Conservation (phyloP, 2,888 invertebrate species). For the Thecocarcelia acutangulata region DNA sequence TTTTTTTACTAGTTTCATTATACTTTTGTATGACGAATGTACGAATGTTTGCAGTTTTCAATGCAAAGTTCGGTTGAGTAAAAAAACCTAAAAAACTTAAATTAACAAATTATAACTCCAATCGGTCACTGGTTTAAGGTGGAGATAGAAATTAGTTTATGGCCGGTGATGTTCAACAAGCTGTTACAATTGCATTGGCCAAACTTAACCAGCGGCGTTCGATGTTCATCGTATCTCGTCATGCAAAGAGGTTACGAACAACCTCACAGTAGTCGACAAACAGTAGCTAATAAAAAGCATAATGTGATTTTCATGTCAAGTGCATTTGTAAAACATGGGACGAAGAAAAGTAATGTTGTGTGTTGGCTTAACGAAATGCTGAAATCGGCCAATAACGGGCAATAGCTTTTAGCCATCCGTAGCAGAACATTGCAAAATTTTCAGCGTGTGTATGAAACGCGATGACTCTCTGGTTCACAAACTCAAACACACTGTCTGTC, state of each 20-base stretch:
- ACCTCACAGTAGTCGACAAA: constrained; percentile 3
- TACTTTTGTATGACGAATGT: not conserved
- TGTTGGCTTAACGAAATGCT: constrained; percentile 23
- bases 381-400: not conserved
- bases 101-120: constrained; percentile 11
- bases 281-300: constrained; percentile 16
- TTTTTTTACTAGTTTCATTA: not conserved
- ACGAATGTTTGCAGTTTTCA: constrained; percentile 40
- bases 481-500: not conserved
- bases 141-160: constrained; percentile 57
- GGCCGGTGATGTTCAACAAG: constrained; percentile 56
- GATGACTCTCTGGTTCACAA: not conserved
- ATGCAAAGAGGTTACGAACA: constrained; percentile 16
- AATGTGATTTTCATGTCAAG: constrained; percentile 56
- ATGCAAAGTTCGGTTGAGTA: constrained; percentile 22
- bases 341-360: constrained; percentile 47
- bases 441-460: not conserved
- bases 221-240: constrained; percentile 16
- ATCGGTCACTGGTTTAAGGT: constrained; percentile 31
- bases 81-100: constrained; percentile 34
- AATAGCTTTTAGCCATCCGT: constrained; percentile 21
- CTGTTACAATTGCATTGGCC: constrained; percentile 66
- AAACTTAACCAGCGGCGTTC: constrained; percentile 42
- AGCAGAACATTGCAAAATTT: constrained; percentile 54
- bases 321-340: constrained; percentile 42